Conservation (phyloP, 2,113 vertebrate species). For the Cephalophus harveyi region DNA sequence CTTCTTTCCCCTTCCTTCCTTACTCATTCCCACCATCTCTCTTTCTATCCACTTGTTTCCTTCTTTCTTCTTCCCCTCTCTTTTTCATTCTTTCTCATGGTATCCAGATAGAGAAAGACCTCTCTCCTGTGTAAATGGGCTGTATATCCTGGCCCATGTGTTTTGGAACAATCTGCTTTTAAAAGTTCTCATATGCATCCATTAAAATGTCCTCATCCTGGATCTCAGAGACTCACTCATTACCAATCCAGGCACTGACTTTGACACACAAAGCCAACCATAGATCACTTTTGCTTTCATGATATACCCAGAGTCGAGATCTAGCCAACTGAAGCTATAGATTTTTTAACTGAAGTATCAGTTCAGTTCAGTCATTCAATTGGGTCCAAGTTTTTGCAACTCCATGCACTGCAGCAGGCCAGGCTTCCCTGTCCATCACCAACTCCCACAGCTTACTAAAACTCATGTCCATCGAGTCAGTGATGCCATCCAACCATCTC, state of each 20-base stretch:
- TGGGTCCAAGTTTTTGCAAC: neutral
- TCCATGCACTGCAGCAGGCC: neutral
- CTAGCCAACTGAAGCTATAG: neutral
- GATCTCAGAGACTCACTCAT: neutral
- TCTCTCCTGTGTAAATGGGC: neutral
- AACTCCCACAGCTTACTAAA: neutral
- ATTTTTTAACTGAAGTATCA: neutral
- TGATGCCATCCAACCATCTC: neutral
- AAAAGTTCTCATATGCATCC: neutral
- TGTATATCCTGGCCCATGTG: neutral
- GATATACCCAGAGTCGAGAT: neutral
- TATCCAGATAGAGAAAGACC: neutral
- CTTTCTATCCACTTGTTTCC: neutral
- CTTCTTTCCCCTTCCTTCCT: neutral
- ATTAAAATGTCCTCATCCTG: neutral
- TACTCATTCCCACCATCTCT: neutral
- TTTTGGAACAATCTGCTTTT: neutral
- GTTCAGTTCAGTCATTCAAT: rapidly evolving
- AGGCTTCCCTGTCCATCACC: neutral
- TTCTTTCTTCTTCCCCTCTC: neutral
- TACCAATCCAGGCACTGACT: neutral
- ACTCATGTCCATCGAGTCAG: neutral
- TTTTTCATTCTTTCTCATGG: neutral
- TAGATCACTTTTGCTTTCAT: neutral
- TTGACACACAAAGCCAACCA: neutral